Evolutionary conservation across 2,888 invertebrate species (phyloP).

Genomic region (Scaptomyza caliginosa): DNA sequence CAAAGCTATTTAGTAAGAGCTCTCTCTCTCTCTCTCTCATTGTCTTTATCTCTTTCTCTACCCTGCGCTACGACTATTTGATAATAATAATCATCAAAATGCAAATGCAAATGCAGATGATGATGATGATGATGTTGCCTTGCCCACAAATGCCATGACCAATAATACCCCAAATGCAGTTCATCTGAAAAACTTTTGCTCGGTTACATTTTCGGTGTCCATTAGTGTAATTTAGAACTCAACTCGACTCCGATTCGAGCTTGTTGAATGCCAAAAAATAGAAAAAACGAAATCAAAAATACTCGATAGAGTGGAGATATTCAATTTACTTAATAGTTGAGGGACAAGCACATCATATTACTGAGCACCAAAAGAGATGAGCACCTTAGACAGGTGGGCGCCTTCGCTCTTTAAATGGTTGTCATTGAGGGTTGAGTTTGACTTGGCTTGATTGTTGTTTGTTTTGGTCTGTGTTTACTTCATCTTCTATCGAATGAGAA

Average conservation of each 20-base stretch:
- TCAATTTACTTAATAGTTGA: constrained; percentile 75
- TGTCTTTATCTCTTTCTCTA: constrained; percentile 10
- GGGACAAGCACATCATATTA: constrained; percentile 70
- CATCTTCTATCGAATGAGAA: constrained; percentile 43
- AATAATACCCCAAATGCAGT: constrained; percentile 57
- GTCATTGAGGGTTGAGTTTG: constrained; percentile 25
- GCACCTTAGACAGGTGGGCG: constrained; percentile 40
- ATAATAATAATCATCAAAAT: constrained; percentile 14
- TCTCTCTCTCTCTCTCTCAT: constrained; percentile 6
- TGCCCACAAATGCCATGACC: constrained; percentile 46
- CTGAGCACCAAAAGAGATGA: constrained; percentile 12
- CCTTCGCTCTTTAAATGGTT: constrained; percentile 1
- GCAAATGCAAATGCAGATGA: constrained; percentile 2
- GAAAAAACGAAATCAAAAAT: constrained; percentile 9
- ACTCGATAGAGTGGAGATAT: constrained; percentile 43
- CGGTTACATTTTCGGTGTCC: constrained; percentile 78
- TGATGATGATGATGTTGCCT: constrained; percentile 20
- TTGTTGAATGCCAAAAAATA: constrained; percentile 15
- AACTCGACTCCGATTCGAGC: constrained; percentile 37
- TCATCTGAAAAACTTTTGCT: constrained; percentile 76
- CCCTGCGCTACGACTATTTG: constrained; percentile 18
- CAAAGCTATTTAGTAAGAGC: constrained; percentile 68
- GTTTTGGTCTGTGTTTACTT: constrained; percentile 21
- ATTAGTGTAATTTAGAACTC: constrained; percentile 77
- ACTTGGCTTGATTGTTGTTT: constrained; percentile 43